Percentiles rank a stretch among this genome's conserved stretches.
phyloP scores from a whole-genome alignment of 2,888 invertebrate species.

The Galerucella pusilla region DNA sequence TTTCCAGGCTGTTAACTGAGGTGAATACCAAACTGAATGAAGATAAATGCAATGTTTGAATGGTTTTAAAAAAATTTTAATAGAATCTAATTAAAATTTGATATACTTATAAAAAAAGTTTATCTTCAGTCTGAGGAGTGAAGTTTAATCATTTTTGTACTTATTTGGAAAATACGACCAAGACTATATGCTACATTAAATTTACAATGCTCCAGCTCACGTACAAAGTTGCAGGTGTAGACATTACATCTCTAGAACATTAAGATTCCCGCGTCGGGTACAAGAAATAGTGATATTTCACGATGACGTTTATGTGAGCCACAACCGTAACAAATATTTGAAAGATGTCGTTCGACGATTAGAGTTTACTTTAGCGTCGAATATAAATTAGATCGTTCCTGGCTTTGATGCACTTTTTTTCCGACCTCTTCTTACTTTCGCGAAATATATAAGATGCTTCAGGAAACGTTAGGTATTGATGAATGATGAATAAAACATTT shows the following conservation, averaged over 20 bases:
- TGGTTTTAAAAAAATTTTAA: too few species aligned
- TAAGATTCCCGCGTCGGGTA: conserved; percentile 22
- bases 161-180: neutral
- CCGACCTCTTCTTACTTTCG: neutral
- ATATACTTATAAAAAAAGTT: too few species aligned
- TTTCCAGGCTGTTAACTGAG: too few species aligned
- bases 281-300: conserved; percentile 28
- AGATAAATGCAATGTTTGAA: too few species aligned
- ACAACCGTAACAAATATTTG: conserved; percentile 31
- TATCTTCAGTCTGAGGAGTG: too few species aligned
- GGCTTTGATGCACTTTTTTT: conserved; percentile 14
- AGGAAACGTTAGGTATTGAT: neutral
- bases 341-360: conserved; percentile 28
- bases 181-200: conserved; percentile 10
- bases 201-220: conserved; percentile 22
- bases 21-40: too few species aligned
- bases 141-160: neutral
- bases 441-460: conserved; percentile 3
- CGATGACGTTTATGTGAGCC: conserved; percentile 27
- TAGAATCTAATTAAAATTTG: too few species aligned
- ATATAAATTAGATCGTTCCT: conserved; percentile 25
- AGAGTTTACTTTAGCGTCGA: conserved; percentile 18
- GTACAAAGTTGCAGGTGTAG: conserved; percentile 26
- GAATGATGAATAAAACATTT: conserved; percentile 14
- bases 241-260: conserved; percentile 22